Evolutionary conservation across 2,113 vertebrate species (phyloP), one percentile per base, ranked within the genome.

Genomic region (Tragelaphus buxtoni): DNA sequence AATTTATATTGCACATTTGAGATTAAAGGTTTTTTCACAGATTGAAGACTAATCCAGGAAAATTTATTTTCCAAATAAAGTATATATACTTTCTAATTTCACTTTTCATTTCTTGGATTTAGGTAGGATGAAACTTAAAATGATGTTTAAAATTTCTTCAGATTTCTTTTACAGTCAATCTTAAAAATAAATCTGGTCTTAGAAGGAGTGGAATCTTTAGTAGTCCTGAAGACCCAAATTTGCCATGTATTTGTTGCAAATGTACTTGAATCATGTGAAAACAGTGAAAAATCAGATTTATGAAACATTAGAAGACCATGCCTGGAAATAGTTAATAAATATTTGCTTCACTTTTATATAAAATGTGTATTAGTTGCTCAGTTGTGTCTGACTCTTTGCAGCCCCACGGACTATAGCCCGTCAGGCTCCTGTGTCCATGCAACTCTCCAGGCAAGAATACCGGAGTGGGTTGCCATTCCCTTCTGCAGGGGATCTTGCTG

Each of bases 1-100:
- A 47, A 92, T 76, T 74, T 65, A 26, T 87, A 88, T 77, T 95
- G 28, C 12, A 58, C 42, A 18, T 95, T 89, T 80, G 84, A 96
- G 93, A 95, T 95, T 55, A 95, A 92, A 94, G 28, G 3, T 92
- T 93, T 95, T 69, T 96, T 53, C 4, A 89, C 14, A 93, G 55
- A 55, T 80, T 86, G 39, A 74, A 83, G 60, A 91, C 32, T 60
- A 88, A 90, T 91, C 49, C 79, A 81, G 45, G 53, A 35, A 85
- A 92, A 87, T 28, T 61, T 83, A 63, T 94, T 95, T 87, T 94
- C 39, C 42, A 86, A 86, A 58, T 90, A 94, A 84, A 58, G 45
- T 30, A 4, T 20, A 45, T 8, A 18, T 30, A 12, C 14, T 26
- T 92, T 83, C 22, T 45, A 82, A 35, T 92, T 90, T 95, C 49